phyloP scores from a whole-genome alignment of 2,113 vertebrate species.

The Lycaon pictus region DNA sequence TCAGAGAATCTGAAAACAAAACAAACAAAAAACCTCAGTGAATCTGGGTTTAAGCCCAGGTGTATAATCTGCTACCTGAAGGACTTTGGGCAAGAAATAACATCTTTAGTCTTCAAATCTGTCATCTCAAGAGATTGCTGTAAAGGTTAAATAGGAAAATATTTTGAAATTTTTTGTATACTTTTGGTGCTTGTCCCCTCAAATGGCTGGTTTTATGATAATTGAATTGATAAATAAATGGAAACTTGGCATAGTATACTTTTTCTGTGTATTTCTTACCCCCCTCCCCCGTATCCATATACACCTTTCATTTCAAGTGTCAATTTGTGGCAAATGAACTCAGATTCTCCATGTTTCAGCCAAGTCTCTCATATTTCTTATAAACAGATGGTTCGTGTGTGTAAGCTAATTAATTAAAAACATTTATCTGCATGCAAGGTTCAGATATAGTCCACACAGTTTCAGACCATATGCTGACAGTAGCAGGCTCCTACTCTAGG shows the following conservation, averaged over 20 bases:
- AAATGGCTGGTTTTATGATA: neutral
- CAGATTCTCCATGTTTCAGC: neutral
- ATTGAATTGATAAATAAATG: neutral
- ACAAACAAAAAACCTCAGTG: neutral
- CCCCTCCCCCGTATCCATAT: too few species aligned
- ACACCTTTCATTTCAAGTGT: neutral
- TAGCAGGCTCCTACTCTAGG: neutral
- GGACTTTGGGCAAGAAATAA: neutral
- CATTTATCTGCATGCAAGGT: neutral
- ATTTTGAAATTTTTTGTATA: neutral
- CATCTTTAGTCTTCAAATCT: neutral
- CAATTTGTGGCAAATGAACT: neutral
- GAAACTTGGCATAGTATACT: neutral
- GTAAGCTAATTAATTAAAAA: slow-evolving; percentile 1
- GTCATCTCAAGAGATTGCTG: neutral
- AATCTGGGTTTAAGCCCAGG: neutral
- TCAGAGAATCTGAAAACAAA: neutral
- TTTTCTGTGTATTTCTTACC: neutral
- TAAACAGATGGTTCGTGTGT: neutral
- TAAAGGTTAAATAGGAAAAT: neutral
- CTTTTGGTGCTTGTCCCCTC: neutral
- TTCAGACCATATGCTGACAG: neutral
- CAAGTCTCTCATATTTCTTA: neutral
- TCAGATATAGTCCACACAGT: neutral
- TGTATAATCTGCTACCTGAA: neutral